Base-by-base conservation (phyloP, 2,888 invertebrate genomes). In the Standfussiana lucernea region DNA sequence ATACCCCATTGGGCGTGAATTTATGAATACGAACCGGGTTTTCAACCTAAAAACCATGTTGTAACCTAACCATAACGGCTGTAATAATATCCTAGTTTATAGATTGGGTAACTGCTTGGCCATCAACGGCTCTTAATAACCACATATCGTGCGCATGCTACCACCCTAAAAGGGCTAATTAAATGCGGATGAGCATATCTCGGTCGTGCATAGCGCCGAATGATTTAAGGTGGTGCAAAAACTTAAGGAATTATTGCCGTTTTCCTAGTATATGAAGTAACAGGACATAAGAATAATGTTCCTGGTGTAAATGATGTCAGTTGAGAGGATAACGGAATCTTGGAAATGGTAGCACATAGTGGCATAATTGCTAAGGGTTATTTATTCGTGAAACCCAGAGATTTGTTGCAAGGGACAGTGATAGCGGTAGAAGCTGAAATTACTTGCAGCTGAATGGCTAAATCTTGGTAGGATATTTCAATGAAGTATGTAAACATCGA, bases 181-280 rank as follows among this genome's bases (percentile, higher is more conserved):
- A 92, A 92, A 91, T 88, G 87, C 87, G 87, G 87, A 89, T 88
- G 87, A 90, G 83, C 86, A 83, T 87, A 90, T 89, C 90, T 87
- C 86, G 84, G 85, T 62, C 84, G 79, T 75, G 83, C 91, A 84
- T 83, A 89, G 91, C 91, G 92, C 88, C 90, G 91, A 94, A 92
- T 94, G 94, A 94, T 94, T 94, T 94, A 94, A 88, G 81, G 86
- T 87, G 85, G 86, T 86, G 90, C 93, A 93, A 93, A 93, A 94
- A 93, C 92, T 89, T 88, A 86, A 89, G 92, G 90, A 93, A 90
- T 93, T 92, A 93, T 91, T 79, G 80, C 91, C 82, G 80, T 84
- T 89, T 92, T 93, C 92, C 91, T 82, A 86, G 90, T 88, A 80
- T 82, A 81, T 85, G 72, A 67, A 69, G 74, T 75, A 83, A 70